phyloP scores from a whole-genome alignment of 2,113 vertebrate species.

The Scophthalmus maximus region DNA sequence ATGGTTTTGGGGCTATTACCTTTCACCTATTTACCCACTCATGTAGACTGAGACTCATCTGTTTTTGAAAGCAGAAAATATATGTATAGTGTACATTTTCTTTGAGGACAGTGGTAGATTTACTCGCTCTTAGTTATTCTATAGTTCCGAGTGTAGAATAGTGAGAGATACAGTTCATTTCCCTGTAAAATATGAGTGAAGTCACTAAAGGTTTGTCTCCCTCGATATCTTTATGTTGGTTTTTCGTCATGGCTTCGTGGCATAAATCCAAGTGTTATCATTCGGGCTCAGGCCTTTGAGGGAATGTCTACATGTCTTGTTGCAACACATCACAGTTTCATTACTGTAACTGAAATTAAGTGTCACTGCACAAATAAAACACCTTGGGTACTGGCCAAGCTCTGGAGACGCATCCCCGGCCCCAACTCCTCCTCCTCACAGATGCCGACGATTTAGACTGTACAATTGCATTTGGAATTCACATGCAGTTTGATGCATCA shows the following conservation, averaged over 20 bases:
- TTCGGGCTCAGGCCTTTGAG: slow-evolving; percentile 35
- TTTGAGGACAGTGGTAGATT: slow-evolving; percentile 6
- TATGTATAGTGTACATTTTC: not conserved
- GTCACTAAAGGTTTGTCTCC: slow-evolving; percentile 49
- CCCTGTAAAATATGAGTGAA: slow-evolving; percentile 54
- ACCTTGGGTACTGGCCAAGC: slow-evolving; percentile 56
- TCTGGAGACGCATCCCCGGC: slow-evolving; percentile 48
- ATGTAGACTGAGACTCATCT: too few relatives aligned
- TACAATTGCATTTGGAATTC: slow-evolving; percentile 72
- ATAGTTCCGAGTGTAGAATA: not conserved
- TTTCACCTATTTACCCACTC: too few relatives aligned
- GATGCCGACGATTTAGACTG: slow-evolving; percentile 63
- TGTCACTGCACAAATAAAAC: slow-evolving; percentile 73
- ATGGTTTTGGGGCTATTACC: too few relatives aligned
- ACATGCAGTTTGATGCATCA: slow-evolving; percentile 67
- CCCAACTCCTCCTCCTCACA: slow-evolving; percentile 45
- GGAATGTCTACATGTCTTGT: slow-evolving; percentile 49
- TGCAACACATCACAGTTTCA: slow-evolving; percentile 68
- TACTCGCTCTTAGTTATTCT: slow-evolving; percentile 18
- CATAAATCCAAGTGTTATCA: slow-evolving; percentile 42
- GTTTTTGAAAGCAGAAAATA: too few relatives aligned
- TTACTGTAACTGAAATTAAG: slow-evolving; percentile 74
- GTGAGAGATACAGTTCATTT: slow-evolving; percentile 44
- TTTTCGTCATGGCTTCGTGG: slow-evolving; percentile 35
- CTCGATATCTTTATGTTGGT: slow-evolving; percentile 22